A percentile compares a stretch with the other conserved stretches of the same genome.
These are phyloP conservation scores for Lithophane semibrunnea DNA, from an alignment of 2,888 invertebrate genomes.

Conservation along the genomic window DNA sequence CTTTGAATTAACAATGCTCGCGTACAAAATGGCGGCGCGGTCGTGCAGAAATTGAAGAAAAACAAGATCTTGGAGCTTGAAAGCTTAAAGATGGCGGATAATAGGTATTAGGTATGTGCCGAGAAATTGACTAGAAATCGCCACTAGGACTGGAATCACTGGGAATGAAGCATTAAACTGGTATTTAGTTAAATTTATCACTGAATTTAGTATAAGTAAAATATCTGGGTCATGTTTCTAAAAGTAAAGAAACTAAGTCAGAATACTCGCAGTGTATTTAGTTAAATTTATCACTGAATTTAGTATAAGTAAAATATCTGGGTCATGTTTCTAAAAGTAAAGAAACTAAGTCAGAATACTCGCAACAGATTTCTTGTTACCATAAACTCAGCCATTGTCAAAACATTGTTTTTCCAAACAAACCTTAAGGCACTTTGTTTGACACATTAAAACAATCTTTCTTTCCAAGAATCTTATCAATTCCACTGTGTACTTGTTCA, in stretches of 20 bases:
- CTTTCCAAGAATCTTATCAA: constrained; percentile 23
- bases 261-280: not conserved
- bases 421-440: constrained; percentile 17
- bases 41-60: constrained; percentile 27
- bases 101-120: not conserved
- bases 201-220: not conserved
- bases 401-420: constrained; percentile 5
- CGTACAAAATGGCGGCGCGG: constrained; percentile 37
- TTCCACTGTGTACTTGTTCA: constrained; percentile 44
- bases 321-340: not conserved
- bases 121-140: not conserved
- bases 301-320: not conserved
- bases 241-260: not conserved
- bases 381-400: not conserved
- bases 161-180: not conserved
- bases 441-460: constrained; percentile 41
- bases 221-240: not conserved
- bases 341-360: not conserved
- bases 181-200: not conserved
- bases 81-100: not conserved
- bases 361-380: not conserved
- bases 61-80: not conserved
- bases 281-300: not conserved
- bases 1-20: constrained; percentile 44
- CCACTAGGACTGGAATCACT: not conserved